Percentiles rank a stretch among this genome's conserved stretches.
Conservation (phyloP, 2,797 vertebrate species). For the Arnoldichthys spilopterus region DNA sequence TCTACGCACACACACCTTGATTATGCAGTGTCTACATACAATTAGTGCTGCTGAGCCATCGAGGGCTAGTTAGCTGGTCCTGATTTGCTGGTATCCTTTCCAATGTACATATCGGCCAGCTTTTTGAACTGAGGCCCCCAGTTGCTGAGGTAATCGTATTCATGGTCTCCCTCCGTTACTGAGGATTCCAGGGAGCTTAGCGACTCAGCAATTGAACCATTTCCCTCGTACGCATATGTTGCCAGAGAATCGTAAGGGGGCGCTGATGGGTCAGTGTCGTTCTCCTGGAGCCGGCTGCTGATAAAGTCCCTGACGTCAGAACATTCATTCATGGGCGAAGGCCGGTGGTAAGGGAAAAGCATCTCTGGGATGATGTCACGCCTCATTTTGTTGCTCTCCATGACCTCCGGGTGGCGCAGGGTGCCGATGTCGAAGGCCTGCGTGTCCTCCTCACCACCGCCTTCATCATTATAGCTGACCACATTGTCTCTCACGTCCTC, state of each 20-base stretch:
- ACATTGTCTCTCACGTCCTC: constrained; percentile 90
- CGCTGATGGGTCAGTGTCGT: constrained; percentile 82
- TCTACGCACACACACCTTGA: background rate
- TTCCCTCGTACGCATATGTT: constrained; percentile 87
- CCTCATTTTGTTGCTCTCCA: constrained; percentile 82
- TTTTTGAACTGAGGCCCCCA: constrained; percentile 89
- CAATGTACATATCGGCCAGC: constrained; percentile 87
- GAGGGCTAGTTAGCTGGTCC: background rate
- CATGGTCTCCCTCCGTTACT: constrained; percentile 82
- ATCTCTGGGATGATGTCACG: constrained; percentile 85
- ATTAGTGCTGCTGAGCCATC: background rate
- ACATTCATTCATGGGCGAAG: constrained; percentile 80
- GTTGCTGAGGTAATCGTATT: constrained; percentile 86
- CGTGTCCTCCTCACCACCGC: constrained; percentile 87
- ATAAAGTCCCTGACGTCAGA: constrained; percentile 87
- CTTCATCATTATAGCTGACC: constrained; percentile 89
- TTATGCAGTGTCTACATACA: no score
- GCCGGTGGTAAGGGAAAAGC: constrained; percentile 79
- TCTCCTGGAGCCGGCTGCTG: constrained; percentile 82
- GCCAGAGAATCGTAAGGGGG: constrained; percentile 87
- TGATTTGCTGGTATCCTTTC: constrained; percentile 76
- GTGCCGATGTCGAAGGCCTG: constrained; percentile 90
- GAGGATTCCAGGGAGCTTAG: constrained; percentile 86
- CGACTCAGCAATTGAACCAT: constrained; percentile 83
- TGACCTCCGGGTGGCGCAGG: constrained; percentile 81